Conservation (phyloP, 1,140 invertebrate species). For the Ips typographus region DNA sequence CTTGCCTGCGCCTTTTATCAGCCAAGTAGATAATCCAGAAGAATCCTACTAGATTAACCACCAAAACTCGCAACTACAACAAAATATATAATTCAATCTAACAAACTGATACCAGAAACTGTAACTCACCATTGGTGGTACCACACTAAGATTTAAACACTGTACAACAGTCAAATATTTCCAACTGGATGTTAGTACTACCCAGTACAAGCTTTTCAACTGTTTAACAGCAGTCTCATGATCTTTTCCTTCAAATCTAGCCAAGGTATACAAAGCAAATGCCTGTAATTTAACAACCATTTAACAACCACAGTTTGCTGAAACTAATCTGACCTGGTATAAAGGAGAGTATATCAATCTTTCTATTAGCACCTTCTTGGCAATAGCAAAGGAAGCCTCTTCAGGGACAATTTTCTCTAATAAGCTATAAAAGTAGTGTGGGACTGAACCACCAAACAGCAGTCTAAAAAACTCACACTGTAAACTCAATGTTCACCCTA, state of each 20-base stretch:
- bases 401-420: constrained; percentile 60
- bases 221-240: constrained; percentile 61
- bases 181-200: constrained; percentile 67
- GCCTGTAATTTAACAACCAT: constrained; percentile 19
- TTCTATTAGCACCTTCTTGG: constrained; percentile 64
- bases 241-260: constrained; percentile 70
- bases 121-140: constrained; percentile 69
- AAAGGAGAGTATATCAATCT: constrained; percentile 67
- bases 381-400: constrained; percentile 56
- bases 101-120: neutral
- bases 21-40: constrained; percentile 71
- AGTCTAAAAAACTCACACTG: constrained; percentile 54
- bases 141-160: constrained; percentile 67
- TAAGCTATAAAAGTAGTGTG: constrained; percentile 70
- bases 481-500: constrained; percentile 2
- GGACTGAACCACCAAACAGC: constrained; percentile 69
- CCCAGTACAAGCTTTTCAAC: constrained; percentile 61
- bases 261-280: constrained; percentile 66
- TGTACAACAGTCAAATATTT: constrained; percentile 71
- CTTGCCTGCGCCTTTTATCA: constrained; percentile 53
- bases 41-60: constrained; percentile 67
- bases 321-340: constrained; percentile 57
- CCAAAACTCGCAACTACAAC: constrained; percentile 67
- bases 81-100: constrained; percentile 10
- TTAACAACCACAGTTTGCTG: neutral